phyloP scores from a whole-genome alignment of 2,888 invertebrate species.

The Cheilosia pagana region DNA sequence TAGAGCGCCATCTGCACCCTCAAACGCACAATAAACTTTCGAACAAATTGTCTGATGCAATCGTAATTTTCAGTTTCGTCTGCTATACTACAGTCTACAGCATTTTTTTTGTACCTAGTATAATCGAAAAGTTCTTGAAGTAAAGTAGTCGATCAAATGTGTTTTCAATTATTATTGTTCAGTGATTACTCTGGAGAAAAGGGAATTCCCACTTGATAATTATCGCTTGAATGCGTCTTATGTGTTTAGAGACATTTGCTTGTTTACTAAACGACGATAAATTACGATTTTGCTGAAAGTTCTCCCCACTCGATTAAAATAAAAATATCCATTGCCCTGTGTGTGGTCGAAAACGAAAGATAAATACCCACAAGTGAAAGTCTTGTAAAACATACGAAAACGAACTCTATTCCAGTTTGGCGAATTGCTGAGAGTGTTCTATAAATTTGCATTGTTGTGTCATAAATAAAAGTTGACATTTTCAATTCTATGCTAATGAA shows the following conservation, averaged over 20 bases:
- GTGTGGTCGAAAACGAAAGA: neutral
- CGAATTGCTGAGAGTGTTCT: neutral
- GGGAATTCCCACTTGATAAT: neutral
- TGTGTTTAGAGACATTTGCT: conserved; percentile 23
- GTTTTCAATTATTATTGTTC: conserved; percentile 42
- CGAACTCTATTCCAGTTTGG: neutral
- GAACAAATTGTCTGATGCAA: conserved; percentile 75
- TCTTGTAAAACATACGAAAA: neutral
- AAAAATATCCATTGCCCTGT: neutral
- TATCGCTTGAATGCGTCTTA: conserved; percentile 8
- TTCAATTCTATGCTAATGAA: neutral
- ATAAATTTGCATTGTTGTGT: neutral
- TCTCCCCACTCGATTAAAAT: neutral
- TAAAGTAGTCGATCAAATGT: conserved; percentile 25
- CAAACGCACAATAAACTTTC: conserved; percentile 15
- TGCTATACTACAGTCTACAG: neutral
- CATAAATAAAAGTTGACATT: neutral
- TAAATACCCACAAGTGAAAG: conserved; percentile 19
- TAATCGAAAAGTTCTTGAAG: conserved; percentile 54
- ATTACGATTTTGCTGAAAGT: neutral
- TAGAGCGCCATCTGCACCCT: conserved; percentile 45
- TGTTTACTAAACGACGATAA: conserved; percentile 2
- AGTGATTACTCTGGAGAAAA: conserved; percentile 24
- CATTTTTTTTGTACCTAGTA: neutral
- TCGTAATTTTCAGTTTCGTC: conserved; percentile 51